Evolutionary conservation across 2,888 invertebrate genomes (phyloP), one percentile per base, ranked within the genome.

Genomic region (Agriotes lineatus): DNA sequence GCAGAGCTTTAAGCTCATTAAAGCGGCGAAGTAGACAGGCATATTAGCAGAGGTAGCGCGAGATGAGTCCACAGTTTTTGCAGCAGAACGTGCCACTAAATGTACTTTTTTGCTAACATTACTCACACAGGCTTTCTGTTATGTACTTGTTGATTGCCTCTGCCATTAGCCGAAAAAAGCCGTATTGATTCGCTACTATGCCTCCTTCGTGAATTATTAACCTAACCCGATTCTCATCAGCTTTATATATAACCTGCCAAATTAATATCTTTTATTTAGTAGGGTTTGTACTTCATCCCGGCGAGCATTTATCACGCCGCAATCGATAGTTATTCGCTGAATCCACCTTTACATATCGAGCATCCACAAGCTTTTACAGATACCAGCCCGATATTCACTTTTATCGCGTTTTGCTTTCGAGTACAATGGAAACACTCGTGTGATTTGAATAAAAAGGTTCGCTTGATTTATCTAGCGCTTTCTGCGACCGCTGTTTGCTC

Each of bases 391-490:
- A 76, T 77, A 78, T 75, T 77, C 76, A 73, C 75, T 75, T 77
- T 72, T 67, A 76, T 77, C 77, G 73, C 73, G 74, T 76, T 77
- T 78, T 77, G 77, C 78, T 77, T 75, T 75, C 75, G 72, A 76
- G 70, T 75, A 79, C 77, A 78, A 79, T 78, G 75, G 74, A 76
- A 78, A 73, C 76, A 76, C 74, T 76, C 73, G 69, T 74, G 75
- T 72, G 78, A 78, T 78, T 78, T 79, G 78, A 80, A 80, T 79
- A 79, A 78, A 79, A 79, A 76, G 73, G 72, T 69, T 72, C 75
- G 72, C 75, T 74, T 78, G 78, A 78, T 79, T 79, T 78, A 78
- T 78, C 75, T 75, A 71, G 73, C 71, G 69, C 68, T 69, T 63
- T 67, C 64, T 61, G 56, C 67, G 69, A 70, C 65, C 72, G 60